Evolutionary conservation across 2,113 vertebrate species (phyloP), one percentile per base, ranked within the genome.

Genomic region (Pavo muticus): DNA sequence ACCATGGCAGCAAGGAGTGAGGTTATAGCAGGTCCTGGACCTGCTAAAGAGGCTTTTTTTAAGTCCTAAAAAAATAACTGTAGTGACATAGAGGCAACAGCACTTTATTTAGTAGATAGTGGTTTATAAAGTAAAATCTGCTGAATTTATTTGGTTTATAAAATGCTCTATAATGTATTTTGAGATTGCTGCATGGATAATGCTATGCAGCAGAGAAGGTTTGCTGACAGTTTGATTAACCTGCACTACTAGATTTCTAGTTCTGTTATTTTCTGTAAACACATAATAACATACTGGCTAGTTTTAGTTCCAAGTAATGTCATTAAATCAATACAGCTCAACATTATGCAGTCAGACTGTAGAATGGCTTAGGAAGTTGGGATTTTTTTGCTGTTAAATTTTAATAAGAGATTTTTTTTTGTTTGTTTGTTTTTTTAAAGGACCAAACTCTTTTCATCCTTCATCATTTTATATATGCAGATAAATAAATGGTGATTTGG

Each of bases 171-270:
- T 80, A 50, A 52, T 80, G 56, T 59, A 27, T 77, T 88, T 59
- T 42, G 85, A 69, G 83, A 71, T 83, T 74, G 69, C 60, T 80
- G 37, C 0, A 0, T 70, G 14, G 39, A 64, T 88, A 79, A 42
- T 50, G n/a, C 54, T 83, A 1, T 76, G 56, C 45, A 74, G 72
- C 54, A 83, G 61, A 47, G 73, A 64, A 90, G 54, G 45, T 84
- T 63, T 88, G 50, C 67, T 91, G 79, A 77, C 76, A 91, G 61
- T 93, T 80, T 91, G 92, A 95, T 93, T 94, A 95, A 93, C 79
- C 64, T 80, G 20, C 68, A 27, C 32, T 56, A 35, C 47, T 77
- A 71, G n/a, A 84, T 86, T 90, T 93, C 78, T 81, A 50, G 42
- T 84, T 91, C 50, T 25, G 93, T 92, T 94, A 68, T 91, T 90